Base-by-base conservation (phyloP, 2,888 invertebrate species). In the Beris chalybata region DNA sequence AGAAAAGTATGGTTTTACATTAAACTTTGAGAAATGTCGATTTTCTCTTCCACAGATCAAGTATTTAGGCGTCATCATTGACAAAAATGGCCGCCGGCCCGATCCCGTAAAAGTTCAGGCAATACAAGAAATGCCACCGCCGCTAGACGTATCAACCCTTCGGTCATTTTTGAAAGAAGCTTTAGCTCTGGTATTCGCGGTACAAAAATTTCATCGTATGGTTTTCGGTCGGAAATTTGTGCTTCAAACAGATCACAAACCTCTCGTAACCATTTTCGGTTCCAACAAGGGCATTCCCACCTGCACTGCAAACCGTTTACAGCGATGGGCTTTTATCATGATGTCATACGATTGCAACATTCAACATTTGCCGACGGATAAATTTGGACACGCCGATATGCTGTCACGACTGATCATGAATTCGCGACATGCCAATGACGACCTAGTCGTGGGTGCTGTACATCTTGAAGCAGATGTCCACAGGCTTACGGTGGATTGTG, bases 201-300 rank as follows among this genome's bases (percentile, higher is more conserved):
- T 76, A 31, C 72, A 73, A 64, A 72, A 74, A 68, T 77, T 76
- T 68, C 72, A 76, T 65, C 68, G 72, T 53, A 78, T 74, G 70
- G 67, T 76, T 30, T 75, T 70, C 70, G 78, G 76, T 38, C 68
- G 73, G 11, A 69, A 73, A n/a, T 79, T 78, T 70, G 72, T 66
- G 5, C 69, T 78, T 6, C 66, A 74, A 12, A 78, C 76, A 1
- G 69, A 70, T 63, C 68, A 71, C 44, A 70, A 72, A 47, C 67
- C 71, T 2, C 54, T 79, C 30, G 64, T 72, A 7, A 65, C 71
- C 5, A 74, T 80, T 31, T 75, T 78, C 55, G 72, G 74, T 59
- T 71, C 74, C 30, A 74, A 75, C 58, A 74, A 70, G 56, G 70
- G 71, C 31, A 69, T 73, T 57, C 68, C 70, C 11, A 52, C 66